Conservation (phyloP, 2,113 vertebrate genomes). For the Puntigrus tetrazona region DNA sequence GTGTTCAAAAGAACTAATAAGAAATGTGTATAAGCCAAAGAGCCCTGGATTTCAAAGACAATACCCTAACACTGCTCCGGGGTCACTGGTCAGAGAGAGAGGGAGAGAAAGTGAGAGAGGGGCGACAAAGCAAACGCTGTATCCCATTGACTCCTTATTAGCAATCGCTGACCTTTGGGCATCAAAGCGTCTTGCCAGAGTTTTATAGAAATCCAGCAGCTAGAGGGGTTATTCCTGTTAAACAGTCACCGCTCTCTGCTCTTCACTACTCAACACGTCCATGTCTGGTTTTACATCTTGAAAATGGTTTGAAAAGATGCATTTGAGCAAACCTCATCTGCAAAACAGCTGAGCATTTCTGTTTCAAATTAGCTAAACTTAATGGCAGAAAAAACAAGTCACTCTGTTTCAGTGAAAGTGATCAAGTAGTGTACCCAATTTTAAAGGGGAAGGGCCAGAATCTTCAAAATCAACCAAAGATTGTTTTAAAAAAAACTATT, state of each 20-base stretch:
- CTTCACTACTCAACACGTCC: slow-evolving; percentile 67
- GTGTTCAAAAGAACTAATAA: slow-evolving; percentile 87
- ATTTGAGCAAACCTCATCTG: neutral
- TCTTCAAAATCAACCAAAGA: neutral
- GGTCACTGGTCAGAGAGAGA: slow-evolving; percentile 56
- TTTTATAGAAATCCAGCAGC: slow-evolving; percentile 75
- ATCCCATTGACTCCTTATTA: slow-evolving; percentile 81
- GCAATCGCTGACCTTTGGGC: slow-evolving; percentile 79
- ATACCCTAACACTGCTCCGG: slow-evolving; percentile 70
- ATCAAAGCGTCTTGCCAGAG: slow-evolving; percentile 74
- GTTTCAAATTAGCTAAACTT: neutral
- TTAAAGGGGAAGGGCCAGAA: neutral
- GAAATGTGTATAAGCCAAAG: slow-evolving; percentile 85
- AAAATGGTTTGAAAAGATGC: neutral
- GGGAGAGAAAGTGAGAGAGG: neutral
- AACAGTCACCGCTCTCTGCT: slow-evolving; percentile 64
- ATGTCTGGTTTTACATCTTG: slow-evolving; percentile 38
- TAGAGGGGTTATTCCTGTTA: slow-evolving; percentile 70
- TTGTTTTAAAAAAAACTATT: neutral
- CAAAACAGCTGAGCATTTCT: neutral
- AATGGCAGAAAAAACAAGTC: neutral
- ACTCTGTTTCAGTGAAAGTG: neutral
- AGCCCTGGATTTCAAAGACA: slow-evolving; percentile 81
- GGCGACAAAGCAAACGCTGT: slow-evolving; percentile 68
- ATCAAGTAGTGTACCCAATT: neutral